phyloP scores from a whole-genome alignment of 2,113 vertebrate species.

The Mus spicilegus region DNA sequence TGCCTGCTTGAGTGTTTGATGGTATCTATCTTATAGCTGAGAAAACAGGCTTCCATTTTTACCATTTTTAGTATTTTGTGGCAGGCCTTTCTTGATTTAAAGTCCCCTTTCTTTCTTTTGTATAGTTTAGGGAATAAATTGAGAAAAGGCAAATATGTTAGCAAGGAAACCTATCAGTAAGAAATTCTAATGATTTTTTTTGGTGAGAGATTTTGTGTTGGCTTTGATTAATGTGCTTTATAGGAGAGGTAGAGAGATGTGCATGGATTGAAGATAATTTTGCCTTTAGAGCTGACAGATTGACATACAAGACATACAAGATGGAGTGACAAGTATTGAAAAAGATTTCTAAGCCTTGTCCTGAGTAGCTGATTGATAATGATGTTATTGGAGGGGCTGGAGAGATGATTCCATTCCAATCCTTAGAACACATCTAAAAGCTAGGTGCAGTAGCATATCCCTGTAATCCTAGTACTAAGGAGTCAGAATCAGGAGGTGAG shows the following conservation, averaged over 20 bases:
- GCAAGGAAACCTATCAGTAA: neutral
- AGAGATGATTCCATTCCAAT: neutral
- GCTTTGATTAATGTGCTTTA: slow-evolving; percentile 28
- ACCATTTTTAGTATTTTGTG: neutral
- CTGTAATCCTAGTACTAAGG: neutral
- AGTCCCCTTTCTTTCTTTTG: slow-evolving; percentile 1
- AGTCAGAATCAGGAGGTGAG: neutral
- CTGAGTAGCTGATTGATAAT: neutral
- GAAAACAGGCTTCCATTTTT: slow-evolving; percentile 57
- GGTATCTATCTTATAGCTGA: slow-evolving; percentile 26
- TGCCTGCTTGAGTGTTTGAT: neutral
- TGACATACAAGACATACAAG: neutral
- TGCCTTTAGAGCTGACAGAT: neutral
- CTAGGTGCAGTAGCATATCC: too few species aligned
- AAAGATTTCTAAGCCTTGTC: neutral
- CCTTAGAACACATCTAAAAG: too few species aligned
- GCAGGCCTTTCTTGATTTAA: slow-evolving; percentile 40
- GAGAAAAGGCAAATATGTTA: neutral
- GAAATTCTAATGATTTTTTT: neutral
- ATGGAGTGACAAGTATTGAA: neutral
- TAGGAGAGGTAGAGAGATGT: slow-evolving; percentile 5
- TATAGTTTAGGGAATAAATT: neutral
- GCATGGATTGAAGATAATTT: slow-evolving; percentile 24
- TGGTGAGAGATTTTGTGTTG: neutral
- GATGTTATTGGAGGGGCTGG: neutral